Percentiles rank a stretch among this genome's conserved stretches.
Evolutionary conservation across 2,888 invertebrate genomes (phyloP).

Genomic region (Drosophila buzzatii): DNA sequence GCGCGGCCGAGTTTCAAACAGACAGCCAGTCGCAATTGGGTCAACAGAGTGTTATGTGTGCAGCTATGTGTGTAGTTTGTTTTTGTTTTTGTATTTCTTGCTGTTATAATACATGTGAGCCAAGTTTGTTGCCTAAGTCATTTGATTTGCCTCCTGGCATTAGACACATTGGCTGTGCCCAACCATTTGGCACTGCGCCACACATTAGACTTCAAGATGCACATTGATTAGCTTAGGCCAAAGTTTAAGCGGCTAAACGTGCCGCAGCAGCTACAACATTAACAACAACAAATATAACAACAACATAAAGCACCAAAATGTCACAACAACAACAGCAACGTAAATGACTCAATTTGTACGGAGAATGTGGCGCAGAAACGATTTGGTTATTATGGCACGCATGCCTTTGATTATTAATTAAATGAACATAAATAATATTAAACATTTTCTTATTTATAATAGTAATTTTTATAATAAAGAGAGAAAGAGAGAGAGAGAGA

Average conservation of each 20-base stretch:
- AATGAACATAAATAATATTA: constrained; percentile 52
- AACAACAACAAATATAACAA: constrained; percentile 5
- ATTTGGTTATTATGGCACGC: constrained; percentile 51
- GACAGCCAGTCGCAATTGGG: constrained; percentile 61
- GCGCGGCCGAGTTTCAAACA: constrained; percentile 54
- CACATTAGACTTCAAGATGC: constrained; percentile 70
- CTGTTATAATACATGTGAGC: constrained; percentile 67
- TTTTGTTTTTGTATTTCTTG: neutral
- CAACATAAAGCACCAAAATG: constrained; percentile 29
- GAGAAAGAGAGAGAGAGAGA: neutral
- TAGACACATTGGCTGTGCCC: constrained; percentile 42
- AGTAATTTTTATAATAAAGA: constrained; percentile 36
- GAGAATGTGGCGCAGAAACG: constrained; percentile 14
- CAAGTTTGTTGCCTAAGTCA: constrained; percentile 66
- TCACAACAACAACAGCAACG: constrained; percentile 11
- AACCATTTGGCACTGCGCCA: constrained; percentile 58
- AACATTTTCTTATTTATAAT: constrained; percentile 16
- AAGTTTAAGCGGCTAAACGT: constrained; percentile 78
- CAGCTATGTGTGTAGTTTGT: constrained; percentile 37
- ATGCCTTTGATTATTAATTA: constrained; percentile 42
- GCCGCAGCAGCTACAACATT: constrained; percentile 27
- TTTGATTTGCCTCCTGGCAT: constrained; percentile 66
- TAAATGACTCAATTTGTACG: constrained; percentile 67
- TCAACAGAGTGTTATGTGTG: constrained; percentile 76
- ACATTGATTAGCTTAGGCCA: constrained; percentile 71